Conservation (phyloP, 2,797 vertebrate genomes). For the Spinus pinus region DNA sequence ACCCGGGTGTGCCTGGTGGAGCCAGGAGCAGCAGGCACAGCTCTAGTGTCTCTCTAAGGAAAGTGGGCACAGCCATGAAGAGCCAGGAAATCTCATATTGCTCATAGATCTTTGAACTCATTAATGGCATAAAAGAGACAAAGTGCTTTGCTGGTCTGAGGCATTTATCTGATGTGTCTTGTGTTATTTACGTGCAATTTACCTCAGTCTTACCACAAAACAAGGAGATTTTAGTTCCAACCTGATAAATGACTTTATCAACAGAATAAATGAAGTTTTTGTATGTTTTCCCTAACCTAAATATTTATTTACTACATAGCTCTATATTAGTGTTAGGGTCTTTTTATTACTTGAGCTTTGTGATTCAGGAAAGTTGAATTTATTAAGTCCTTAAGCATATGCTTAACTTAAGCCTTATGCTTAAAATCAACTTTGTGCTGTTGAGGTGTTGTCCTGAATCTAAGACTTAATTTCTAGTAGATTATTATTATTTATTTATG, state of each 20-base stretch:
- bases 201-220: not conserved
- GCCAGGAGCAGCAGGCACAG: not conserved
- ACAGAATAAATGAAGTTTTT: not conserved
- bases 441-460: not conserved
- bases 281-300: not conserved
- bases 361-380: not conserved
- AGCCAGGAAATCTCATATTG: not conserved
- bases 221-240: not conserved
- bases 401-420: not conserved
- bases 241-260: not conserved
- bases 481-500: not conserved
- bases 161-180: not conserved
- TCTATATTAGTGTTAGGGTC: not conserved
- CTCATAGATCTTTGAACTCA: not conserved
- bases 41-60: not conserved
- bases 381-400: not conserved
- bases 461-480: not conserved
- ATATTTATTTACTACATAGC: not conserved
- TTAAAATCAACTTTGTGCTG: not conserved
- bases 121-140: not conserved
- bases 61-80: not conserved
- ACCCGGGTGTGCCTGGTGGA: not conserved
- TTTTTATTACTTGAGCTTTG: not conserved
- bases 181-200: not conserved
- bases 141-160: not conserved